Percentiles rank a stretch among this genome's conserved stretches.
phyloP scores from a whole-genome alignment of 1,140 invertebrate species.

The Antheraea pernyi region DNA sequence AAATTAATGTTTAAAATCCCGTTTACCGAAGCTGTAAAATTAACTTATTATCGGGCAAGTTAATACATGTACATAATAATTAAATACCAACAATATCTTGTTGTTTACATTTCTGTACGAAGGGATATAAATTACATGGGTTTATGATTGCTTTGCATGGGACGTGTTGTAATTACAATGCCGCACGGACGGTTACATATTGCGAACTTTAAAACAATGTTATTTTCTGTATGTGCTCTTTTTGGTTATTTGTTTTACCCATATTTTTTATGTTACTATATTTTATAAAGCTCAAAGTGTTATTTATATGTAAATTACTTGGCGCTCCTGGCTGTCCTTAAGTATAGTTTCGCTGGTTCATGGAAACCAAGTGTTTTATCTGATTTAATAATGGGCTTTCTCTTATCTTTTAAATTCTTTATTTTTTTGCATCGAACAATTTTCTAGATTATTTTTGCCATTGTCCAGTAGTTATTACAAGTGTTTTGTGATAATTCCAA shows the following conservation, averaged over 20 bases:
- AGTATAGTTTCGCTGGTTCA: too few species aligned
- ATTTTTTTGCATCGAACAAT: too few species aligned
- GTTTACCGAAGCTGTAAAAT: conserved; percentile 12
- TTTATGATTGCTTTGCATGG: neutral
- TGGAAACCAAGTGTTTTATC: too few species aligned
- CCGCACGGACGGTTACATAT: neutral
- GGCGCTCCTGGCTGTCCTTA: too few species aligned
- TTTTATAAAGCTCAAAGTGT: neutral
- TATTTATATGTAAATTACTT: too few species aligned
- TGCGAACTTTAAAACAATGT: neutral
- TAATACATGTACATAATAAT: conserved; percentile 28
- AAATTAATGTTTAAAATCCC: neutral
- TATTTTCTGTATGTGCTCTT: neutral
- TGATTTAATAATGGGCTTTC: too few species aligned
- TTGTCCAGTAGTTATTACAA: too few species aligned
- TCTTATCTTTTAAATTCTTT: too few species aligned
- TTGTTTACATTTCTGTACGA: conserved; percentile 15
- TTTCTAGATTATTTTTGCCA: too few species aligned
- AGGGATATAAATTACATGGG: conserved; percentile 6
- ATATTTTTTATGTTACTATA: neutral
- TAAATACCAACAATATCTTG: conserved; percentile 21
- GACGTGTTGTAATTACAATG: neutral
- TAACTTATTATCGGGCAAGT: conserved; percentile 20
- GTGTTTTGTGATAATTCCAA: too few species aligned
- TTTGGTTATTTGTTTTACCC: neutral